Percentiles rank a stretch among this genome's conserved stretches.
phyloP scores from a whole-genome alignment of 2,888 invertebrate species.

The Agonopterix arenella region DNA sequence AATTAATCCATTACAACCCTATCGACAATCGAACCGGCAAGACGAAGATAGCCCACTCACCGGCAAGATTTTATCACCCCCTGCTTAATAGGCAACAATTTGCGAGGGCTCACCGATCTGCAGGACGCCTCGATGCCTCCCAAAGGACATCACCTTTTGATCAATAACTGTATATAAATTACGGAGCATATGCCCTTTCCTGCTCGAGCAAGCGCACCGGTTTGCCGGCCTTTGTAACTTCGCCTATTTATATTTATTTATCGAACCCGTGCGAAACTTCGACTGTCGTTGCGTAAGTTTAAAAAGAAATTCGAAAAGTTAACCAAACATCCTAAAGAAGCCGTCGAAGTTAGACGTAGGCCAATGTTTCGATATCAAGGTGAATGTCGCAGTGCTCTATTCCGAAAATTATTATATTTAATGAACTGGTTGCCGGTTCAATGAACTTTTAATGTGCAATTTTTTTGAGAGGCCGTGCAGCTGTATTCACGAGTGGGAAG shows the following conservation, averaged over 20 bases:
- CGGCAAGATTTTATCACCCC: constrained; percentile 68
- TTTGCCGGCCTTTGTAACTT: constrained; percentile 53
- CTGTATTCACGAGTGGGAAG: constrained; percentile 28
- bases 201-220: constrained; percentile 60
- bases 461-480: constrained; percentile 22
- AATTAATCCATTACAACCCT: constrained; percentile 45
- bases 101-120: constrained; percentile 47
- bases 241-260: constrained; percentile 31
- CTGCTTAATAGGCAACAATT: constrained; percentile 60
- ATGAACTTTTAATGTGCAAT: constrained; percentile 6
- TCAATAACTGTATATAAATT: constrained; percentile 77
- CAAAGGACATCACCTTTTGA: constrained; percentile 74
- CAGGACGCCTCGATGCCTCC: constrained; percentile 60
- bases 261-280: constrained; percentile 28
- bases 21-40: constrained; percentile 37
- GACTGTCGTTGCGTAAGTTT: constrained; percentile 21
- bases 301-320: constrained; percentile 10
- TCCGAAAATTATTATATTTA: neutral
- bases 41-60: constrained; percentile 36
- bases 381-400: neutral
- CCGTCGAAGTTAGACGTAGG: neutral
- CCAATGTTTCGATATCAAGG: constrained; percentile 2
- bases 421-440: constrained; percentile 1
- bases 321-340: neutral
- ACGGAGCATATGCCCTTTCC: constrained; percentile 70